These are phyloP conservation scores for Fistularia tabacaria DNA, from an alignment of 2,797 vertebrate genomes.

Conservation along the genomic window DNA sequence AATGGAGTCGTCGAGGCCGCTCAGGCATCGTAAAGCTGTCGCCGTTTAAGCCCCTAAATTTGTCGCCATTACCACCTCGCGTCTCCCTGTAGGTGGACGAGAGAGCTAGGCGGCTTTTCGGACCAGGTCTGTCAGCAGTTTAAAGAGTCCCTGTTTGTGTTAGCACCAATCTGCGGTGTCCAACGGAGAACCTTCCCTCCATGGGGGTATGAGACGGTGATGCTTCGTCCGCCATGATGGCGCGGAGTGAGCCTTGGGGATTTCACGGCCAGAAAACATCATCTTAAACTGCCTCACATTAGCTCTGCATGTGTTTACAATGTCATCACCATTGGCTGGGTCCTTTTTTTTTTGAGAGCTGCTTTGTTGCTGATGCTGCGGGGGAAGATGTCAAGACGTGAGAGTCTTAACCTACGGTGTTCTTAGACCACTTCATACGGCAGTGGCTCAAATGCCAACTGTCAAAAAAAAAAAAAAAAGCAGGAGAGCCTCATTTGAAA, in stretches of 20 bases:
- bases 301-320: constrained; percentile 11
- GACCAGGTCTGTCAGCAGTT: too few species aligned
- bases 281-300: background rate
- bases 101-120: too few species aligned
- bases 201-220: too few species aligned
- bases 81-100: constrained; percentile 14
- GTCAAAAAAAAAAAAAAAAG: background rate
- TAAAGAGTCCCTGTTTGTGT: too few species aligned
- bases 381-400: constrained; percentile 11
- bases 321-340: background rate
- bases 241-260: too few species aligned
- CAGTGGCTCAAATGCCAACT: background rate
- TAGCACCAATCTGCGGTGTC: too few species aligned
- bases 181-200: too few species aligned
- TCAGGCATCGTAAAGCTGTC: constrained; percentile 70
- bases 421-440: background rate
- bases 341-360: background rate
- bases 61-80: constrained; percentile 63
- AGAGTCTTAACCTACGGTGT: background rate
- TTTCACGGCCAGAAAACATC: too few species aligned
- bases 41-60: constrained; percentile 65
- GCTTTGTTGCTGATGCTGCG: constrained; percentile 7
- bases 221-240: too few species aligned
- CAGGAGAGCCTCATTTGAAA: constrained; percentile 6
- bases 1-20: constrained; percentile 63